Conservation (phyloP, 2,888 invertebrate genomes). For the Netelia fuscicornis region DNA sequence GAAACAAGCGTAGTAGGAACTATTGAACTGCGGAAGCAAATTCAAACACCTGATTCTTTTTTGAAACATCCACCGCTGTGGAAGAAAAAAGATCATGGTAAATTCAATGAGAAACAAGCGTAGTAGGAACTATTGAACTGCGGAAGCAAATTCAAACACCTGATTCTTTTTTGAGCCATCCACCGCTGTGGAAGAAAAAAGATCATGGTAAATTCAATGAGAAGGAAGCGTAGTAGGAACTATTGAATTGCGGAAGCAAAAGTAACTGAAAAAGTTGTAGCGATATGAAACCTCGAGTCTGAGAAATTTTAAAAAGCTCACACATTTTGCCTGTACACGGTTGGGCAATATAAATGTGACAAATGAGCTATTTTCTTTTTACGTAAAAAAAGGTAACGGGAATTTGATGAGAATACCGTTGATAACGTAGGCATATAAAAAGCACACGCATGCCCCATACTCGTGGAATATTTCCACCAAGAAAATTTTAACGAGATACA, state of each 20-base stretch:
- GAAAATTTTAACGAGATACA: background rate
- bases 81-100: background rate
- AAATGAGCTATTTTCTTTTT: background rate
- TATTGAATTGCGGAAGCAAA: background rate
- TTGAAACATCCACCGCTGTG: no score
- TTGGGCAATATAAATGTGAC: no score
- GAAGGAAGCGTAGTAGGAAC: background rate
- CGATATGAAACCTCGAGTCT: no score
- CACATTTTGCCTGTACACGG: background rate
- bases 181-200: background rate
- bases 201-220: background rate
- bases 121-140: no score
- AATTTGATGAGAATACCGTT: background rate
- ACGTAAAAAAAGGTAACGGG: background rate
- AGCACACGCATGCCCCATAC: background rate
- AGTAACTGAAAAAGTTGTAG: background rate
- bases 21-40: no score
- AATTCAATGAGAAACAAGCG: slow-evolving; percentile 1
- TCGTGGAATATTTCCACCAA: background rate
- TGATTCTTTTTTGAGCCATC: no score
- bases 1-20: background rate
- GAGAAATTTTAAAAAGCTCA: background rate
- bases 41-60: no score
- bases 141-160: no score
- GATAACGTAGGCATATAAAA: background rate